phyloP scores from a whole-genome alignment of 2,888 invertebrate species.

The Campoplex nolae region DNA sequence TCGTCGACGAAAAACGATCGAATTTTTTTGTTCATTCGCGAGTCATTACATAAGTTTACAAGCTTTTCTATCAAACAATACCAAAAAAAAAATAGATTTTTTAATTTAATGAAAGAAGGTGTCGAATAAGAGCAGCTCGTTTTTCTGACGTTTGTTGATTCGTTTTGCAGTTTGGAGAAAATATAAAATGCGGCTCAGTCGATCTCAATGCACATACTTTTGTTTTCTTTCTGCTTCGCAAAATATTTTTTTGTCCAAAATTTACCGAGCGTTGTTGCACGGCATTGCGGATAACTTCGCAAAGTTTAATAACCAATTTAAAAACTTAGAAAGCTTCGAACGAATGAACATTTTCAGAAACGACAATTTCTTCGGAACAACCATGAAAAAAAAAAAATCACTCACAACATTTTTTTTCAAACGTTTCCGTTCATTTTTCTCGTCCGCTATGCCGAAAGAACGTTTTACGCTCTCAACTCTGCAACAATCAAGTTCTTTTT shows the following conservation, averaged over 20 bases:
- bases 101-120: too few relatives aligned
- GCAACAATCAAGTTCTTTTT: background rate
- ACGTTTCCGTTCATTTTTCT: background rate
- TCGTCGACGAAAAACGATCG: too few relatives aligned
- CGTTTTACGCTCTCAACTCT: background rate
- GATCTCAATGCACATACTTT: background rate
- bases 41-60: too few relatives aligned
- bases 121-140: too few relatives aligned
- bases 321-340: background rate
- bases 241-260: too few relatives aligned
- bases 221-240: background rate
- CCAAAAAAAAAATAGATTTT: too few relatives aligned
- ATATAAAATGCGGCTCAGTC: background rate
- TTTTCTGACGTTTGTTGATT: too few relatives aligned
- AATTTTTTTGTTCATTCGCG: too few relatives aligned
- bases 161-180: background rate
- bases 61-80: too few relatives aligned
- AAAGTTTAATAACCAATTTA: background rate
- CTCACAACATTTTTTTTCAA: background rate
- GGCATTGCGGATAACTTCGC: too few relatives aligned
- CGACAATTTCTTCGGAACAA: background rate
- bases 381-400: background rate
- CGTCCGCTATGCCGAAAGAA: background rate
- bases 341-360: background rate
- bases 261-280: too few relatives aligned